Evolutionary conservation across 2,888 invertebrate species (phyloP).

Genomic region (Diplazon laetatorius): DNA sequence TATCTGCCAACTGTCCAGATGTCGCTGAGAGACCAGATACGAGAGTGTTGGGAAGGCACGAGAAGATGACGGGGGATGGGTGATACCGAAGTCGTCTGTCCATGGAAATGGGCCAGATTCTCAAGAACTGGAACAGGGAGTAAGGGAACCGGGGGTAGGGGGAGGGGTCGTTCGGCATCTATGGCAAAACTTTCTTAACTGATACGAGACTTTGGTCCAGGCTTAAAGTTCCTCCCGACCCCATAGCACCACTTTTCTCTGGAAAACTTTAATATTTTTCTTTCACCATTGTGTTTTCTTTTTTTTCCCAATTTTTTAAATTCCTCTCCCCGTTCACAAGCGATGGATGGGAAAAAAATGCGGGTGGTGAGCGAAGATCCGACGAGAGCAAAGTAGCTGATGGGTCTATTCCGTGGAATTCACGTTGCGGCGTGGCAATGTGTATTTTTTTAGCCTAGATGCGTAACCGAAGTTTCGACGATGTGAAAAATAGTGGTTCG

Average conservation of each 20-base stretch:
- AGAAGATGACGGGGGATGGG: neutral
- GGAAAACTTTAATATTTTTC: slow-evolving; percentile 29
- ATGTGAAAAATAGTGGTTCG: neutral
- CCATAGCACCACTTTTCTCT: neutral
- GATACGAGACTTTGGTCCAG: slow-evolving; percentile 19
- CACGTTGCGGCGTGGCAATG: slow-evolving; percentile 3
- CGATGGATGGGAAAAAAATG: neutral
- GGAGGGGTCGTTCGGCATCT: slow-evolving; percentile 25
- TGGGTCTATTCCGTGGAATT: slow-evolving; percentile 13
- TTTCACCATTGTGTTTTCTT: neutral
- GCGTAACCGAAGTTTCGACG: neutral
- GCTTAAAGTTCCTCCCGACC: slow-evolving; percentile 11
- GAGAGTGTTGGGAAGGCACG: slow-evolving; percentile 22
- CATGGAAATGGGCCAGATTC: neutral
- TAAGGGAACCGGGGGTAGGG: neutral
- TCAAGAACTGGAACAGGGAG: neutral
- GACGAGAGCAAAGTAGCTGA: slow-evolving; percentile 10
- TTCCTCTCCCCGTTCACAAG: neutral
- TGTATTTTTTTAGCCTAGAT: slow-evolving; percentile 27
- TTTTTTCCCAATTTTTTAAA: too few relatives aligned
- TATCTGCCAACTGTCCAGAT: slow-evolving; percentile 24
- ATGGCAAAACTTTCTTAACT: slow-evolving; percentile 30
- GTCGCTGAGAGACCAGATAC: neutral
- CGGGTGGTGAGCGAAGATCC: neutral
- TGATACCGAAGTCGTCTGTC: slow-evolving; percentile 5